Evolutionary conservation across 2,797 vertebrate species (phyloP), one percentile per base, ranked within the genome.

Genomic region (Aythya fuligula): DNA sequence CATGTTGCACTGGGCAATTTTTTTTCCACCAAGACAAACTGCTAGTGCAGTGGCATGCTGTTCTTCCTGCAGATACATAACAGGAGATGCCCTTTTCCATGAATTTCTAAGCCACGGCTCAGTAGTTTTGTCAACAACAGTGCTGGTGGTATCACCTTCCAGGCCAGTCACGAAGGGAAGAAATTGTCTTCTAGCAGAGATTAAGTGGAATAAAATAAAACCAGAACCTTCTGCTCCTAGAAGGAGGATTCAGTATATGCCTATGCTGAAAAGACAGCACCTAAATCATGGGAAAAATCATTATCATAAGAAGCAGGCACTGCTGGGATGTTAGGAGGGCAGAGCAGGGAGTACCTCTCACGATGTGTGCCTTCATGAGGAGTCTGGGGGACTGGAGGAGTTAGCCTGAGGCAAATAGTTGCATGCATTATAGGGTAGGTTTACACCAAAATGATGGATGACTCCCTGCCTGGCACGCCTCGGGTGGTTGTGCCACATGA

Each of bases 371-470:
- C 49, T 74, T 1, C 0, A 20, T 64, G 16, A 80, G 5, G 87
- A 32, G 43, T 9, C 38, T 51, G n/a, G 38, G 73, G 47, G 22
- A n/a, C 49, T 8, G 17, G 30, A 39, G 47, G 19, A 30, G 65
- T 36, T 88, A 86, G 80, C 80, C 62, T 15, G 5, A 81, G 76
- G 71, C 57, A 0, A 34, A 14, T 32, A 21, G 70, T 60, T 83
- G 53, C 24, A 0, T 19, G 53, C 53, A 0, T 53, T 30, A 49
- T 16, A 24, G 39, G 57, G 3, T 39, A 81, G 36, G 77, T 66
- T 94, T 25, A 3, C 70, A 4, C 14, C 13, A 28, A 41, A 1
- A 22, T 95, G 96, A 97, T 96, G 86, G 87, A 96, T 96, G 91
- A 7, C 73, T 86, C 53, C 0, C 3, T 25, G 73, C 79, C 76